Base-by-base conservation (phyloP, 2,888 invertebrate species). In the Cistogaster globosa region DNA sequence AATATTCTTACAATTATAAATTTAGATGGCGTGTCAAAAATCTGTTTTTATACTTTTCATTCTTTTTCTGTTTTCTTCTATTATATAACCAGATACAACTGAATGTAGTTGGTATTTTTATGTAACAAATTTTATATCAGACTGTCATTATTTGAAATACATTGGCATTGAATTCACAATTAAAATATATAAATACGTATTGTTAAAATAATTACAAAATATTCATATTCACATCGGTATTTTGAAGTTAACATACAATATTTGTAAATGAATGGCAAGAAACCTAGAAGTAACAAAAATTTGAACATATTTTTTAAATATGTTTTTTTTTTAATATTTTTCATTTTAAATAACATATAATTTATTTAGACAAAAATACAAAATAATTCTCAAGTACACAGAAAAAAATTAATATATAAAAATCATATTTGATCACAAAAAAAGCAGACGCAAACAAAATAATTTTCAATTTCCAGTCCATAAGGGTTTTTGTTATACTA, bases 101-200 rank as follows among this genome's bases (percentile, higher is more conserved):
- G 62, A 48, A 63, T 62, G 68, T 14, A 67, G 16, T 62, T 75
- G 68, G 36, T 75, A 53, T 74, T 74, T 74, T 74, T 22, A 32
- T 82, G 69, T 58, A 63, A 65, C 60, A 76, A 51, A 63, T 69
- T 65, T 58, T 71, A 1, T 53, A 55, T 48, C 16, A 22, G 14
- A 12, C 38, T 65, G n/a, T 20, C 42, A 32, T 36, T 45, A 38
- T 48, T 51, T 38, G 14, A 22, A n/a, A 16, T 36, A 16, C 26
- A 80, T 84, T 84, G 84, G 84, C 84, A 84, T 84, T 84, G 84
- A 84, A 84, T 80, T 76, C 26, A 72, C 65, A 65, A 72, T 22
- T 60, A 71, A 80, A 79, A 38, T 48, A 57, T 62, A 72, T 63
- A 22, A 62, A 57, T 83, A 74, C 79, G 36, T 75, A 51, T 79